Conservation (phyloP, 1,140 invertebrate species). For the Euwallacea fornicatus region DNA sequence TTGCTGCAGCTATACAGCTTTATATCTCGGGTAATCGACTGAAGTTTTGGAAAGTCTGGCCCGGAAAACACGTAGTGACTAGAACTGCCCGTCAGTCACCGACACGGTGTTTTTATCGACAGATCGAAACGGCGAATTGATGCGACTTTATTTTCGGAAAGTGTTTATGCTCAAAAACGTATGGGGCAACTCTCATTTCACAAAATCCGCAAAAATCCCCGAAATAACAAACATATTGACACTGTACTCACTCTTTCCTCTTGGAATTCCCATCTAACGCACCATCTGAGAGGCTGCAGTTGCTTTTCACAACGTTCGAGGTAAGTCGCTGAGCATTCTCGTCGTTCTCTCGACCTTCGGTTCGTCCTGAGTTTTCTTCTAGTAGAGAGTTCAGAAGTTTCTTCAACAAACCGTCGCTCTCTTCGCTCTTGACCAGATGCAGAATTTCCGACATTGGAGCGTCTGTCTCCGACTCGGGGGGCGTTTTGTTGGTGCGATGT, state of each 20-base stretch:
- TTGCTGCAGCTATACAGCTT: no score
- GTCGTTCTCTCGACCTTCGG: background rate
- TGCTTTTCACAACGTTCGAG: constrained; percentile 27
- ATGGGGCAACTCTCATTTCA: no score
- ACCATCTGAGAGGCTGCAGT: constrained; percentile 19
- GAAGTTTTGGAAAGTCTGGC: no score
- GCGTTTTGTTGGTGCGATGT: background rate
- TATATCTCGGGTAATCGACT: no score
- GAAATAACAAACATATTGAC: no score
- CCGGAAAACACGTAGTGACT: no score
- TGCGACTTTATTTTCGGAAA: no score
- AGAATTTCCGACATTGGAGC: constrained; percentile 9
- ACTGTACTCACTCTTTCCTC: constrained; percentile 30
- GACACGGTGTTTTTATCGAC: no score
- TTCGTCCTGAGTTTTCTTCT: background rate
- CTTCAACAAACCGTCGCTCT: constrained; percentile 12
- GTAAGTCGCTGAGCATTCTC: constrained; percentile 16
- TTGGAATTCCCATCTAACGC: background rate
- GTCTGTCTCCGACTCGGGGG: background rate
- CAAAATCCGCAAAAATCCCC: no score
- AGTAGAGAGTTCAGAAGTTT: constrained; percentile 9
- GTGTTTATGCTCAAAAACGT: no score
- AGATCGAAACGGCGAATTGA: no score
- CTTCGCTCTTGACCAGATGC: constrained; percentile 12
- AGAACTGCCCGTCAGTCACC: no score